Base-by-base conservation (phyloP, 2,113 vertebrate genomes). In the Acrocephalus arundinaceus region DNA sequence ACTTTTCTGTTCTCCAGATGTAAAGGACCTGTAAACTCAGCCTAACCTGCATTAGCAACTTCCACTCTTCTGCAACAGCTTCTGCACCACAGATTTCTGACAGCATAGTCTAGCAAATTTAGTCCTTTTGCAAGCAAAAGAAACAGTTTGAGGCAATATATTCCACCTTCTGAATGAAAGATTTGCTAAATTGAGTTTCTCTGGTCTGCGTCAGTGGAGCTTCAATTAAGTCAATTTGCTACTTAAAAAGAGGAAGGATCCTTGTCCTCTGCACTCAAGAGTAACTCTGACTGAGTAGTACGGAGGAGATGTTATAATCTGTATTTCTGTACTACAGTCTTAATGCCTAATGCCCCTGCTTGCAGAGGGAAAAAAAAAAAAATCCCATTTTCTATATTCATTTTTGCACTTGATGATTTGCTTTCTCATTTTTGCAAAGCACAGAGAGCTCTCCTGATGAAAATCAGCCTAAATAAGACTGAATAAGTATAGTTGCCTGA, bases 381-480 rank as follows among this genome's bases (percentile, higher is more conserved):
- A 25, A 3, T 58, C 31, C 7, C 0, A 10, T 49, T 74, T 89
- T 78, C 59, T 57, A 8, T 70, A 46, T 59, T 57, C 20, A 6
- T 70, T 91, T 85, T 72, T 93, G 27, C 12, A 59, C 35, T 61
- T 79, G 43, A 27, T 81, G 13, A 49, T 73, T 84, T 13, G 12
- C 43, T 85, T 94, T 61, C 35, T 93, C 19, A 57, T 51, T 93
- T 85, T 51, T 75, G 54, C 58, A 85, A 79, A 87, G 48, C 39
- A 68, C 28, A 37, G 25, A 75, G 41, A 79, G 14, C 73, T 75
- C 61, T 91, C 27, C 16, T 79, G 70, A 48, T 77, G 73, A 87
- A 94, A 94, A 77, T 41, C 83, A 80, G 22, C n/a, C 31, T 90
- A 76, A 87, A 79, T 85, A 87, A 85, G 78, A 79, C 52, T 30